Conservation (phyloP, 1,140 invertebrate genomes). For the Saccostrea echinata region DNA sequence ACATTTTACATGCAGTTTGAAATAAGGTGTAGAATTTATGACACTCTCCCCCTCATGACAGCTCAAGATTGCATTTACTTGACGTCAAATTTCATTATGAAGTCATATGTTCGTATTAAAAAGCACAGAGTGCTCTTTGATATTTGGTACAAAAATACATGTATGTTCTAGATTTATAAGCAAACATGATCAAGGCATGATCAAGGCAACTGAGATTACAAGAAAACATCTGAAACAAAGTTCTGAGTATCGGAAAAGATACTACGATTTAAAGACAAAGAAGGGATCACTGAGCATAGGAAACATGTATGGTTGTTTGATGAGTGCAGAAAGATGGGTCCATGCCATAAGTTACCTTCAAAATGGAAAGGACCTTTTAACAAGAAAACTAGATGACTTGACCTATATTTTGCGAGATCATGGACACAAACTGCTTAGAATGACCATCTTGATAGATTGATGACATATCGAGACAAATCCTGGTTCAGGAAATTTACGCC, state of each 20-base stretch:
- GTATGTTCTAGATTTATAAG: slow-evolving; percentile 8
- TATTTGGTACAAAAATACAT: too few species aligned
- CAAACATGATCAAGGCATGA: too few species aligned
- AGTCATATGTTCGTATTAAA: too few species aligned
- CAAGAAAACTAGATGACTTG: slow-evolving; percentile 52
- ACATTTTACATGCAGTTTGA: too few species aligned
- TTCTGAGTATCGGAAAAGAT: slow-evolving; percentile 27
- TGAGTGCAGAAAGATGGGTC: slow-evolving; percentile 27
- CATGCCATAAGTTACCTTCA: slow-evolving; percentile 50
- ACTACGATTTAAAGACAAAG: slow-evolving; percentile 42
- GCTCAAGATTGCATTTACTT: too few species aligned
- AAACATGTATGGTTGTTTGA: slow-evolving; percentile 50
- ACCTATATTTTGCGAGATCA: slow-evolving; percentile 52
- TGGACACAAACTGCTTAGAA: too few species aligned
- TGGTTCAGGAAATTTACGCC: slow-evolving; percentile 31
- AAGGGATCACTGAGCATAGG: slow-evolving; percentile 21
- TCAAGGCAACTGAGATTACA: background rate
- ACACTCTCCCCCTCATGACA: too few species aligned
- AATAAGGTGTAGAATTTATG: too few species aligned
- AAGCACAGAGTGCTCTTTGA: too few species aligned
- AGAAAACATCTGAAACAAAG: slow-evolving; percentile 35
- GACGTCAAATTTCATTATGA: too few species aligned
- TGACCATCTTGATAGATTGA: slow-evolving; percentile 49
- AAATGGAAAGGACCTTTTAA: slow-evolving; percentile 52
- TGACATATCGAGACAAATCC: slow-evolving; percentile 40